Evolutionary conservation across 2,888 invertebrate genomes (phyloP).

Genomic region (Nomada goodeniana): DNA sequence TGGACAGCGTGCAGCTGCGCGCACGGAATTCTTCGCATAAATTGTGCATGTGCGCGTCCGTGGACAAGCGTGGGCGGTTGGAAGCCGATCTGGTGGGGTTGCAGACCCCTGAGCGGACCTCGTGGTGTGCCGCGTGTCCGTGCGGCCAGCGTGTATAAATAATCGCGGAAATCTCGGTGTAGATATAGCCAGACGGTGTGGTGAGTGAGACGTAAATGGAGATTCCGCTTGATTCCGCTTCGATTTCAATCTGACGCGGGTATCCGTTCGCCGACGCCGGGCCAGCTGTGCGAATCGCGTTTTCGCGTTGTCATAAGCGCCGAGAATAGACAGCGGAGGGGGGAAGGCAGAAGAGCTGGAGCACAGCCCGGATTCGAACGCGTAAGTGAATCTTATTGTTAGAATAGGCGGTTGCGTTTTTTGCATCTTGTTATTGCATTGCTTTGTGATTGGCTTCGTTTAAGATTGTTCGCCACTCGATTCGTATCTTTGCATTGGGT

Average conservation of each 20-base stretch:
- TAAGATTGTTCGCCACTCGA: no score
- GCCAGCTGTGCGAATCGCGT: slow-evolving; percentile 2
- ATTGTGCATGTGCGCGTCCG: slow-evolving; percentile 62
- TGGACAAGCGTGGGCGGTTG: slow-evolving; percentile 60
- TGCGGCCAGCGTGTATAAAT: slow-evolving; percentile 65
- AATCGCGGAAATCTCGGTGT: slow-evolving; percentile 73
- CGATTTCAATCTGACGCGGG: slow-evolving; percentile 72
- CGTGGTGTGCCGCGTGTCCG: slow-evolving; percentile 28
- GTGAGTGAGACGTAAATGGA: slow-evolving; percentile 78
- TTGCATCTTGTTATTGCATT: background rate
- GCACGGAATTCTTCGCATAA: slow-evolving; percentile 72
- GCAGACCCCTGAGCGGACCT: slow-evolving; percentile 46
- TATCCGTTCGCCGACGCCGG: slow-evolving; percentile 46
- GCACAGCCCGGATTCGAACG: no score
- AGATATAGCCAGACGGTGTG: slow-evolving; percentile 61
- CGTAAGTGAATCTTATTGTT: slow-evolving; percentile 6
- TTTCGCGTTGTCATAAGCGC: slow-evolving; percentile 18
- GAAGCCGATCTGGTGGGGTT: slow-evolving; percentile 50
- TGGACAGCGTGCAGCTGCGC: slow-evolving; percentile 67
- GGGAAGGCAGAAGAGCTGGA: background rate
- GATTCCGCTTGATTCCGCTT: slow-evolving; percentile 72
- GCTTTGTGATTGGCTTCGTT: no score
- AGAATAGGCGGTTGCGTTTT: background rate
- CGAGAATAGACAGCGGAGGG: background rate
- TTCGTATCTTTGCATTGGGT: no score